Conservation (phyloP, 2,797 vertebrate genomes). For the Argentina silus region DNA sequence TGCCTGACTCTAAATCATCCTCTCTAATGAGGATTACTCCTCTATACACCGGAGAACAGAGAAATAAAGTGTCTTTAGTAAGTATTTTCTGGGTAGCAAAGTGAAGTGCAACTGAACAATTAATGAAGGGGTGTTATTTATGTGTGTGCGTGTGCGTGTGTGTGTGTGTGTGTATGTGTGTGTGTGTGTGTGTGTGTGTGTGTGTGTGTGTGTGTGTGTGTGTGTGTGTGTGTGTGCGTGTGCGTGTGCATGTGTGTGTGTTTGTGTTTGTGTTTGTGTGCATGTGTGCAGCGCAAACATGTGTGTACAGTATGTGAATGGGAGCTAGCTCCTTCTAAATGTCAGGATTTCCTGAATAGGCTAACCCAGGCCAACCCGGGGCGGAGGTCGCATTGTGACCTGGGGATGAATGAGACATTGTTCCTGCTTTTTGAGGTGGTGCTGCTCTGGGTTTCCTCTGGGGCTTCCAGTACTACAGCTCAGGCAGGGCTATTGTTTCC, state of each 20-base stretch:
- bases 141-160: background rate
- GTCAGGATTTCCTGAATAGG: constrained; percentile 58
- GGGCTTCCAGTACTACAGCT: constrained; percentile 16
- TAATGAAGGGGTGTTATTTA: background rate
- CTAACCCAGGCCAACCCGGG: constrained; percentile 28
- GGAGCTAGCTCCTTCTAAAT: constrained; percentile 25
- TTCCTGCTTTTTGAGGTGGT: constrained; percentile 31
- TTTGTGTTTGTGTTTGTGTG: background rate
- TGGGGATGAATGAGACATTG: constrained; percentile 55
- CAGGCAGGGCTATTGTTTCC: constrained; percentile 26
- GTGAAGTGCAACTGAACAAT: background rate
- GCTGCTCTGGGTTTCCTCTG: constrained; percentile 36
- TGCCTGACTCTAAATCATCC: background rate
- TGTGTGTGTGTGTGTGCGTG: too few species aligned
- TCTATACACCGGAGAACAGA: background rate
- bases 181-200: background rate
- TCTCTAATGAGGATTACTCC: constrained; percentile 10
- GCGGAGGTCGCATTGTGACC: constrained; percentile 33
- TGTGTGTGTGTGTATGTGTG: background rate
- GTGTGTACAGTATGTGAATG: background rate
- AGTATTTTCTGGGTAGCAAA: background rate
- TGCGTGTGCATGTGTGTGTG: background rate
- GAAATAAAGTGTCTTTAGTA: background rate
- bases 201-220: background rate
- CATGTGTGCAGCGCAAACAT: background rate